These are phyloP conservation scores for Amazona vittata DNA, from an alignment of 2,113 vertebrate genomes.

Conservation along the genomic window DNA sequence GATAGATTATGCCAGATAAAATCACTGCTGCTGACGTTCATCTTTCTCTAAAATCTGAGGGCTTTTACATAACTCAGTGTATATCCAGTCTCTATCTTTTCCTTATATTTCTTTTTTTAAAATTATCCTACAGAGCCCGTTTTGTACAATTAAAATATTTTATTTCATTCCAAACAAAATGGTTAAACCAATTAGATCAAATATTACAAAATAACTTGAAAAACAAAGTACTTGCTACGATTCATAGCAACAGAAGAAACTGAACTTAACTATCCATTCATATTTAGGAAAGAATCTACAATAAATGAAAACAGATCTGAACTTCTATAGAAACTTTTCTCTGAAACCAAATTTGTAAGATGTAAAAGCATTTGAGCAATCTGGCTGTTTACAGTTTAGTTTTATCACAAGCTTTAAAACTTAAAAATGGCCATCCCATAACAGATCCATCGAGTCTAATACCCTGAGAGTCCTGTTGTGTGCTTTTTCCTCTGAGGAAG, in stretches of 20 bases:
- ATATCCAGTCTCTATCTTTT: not conserved
- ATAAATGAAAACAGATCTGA: not conserved
- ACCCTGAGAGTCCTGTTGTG: not conserved
- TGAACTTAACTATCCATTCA: not conserved
- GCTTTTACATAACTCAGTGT: not conserved
- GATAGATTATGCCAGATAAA: not conserved
- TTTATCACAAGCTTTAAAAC: not conserved
- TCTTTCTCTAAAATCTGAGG: not conserved
- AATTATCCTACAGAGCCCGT: not conserved
- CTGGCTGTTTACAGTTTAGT: not conserved
- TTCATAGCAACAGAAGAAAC: not conserved
- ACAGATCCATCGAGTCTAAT: not conserved
- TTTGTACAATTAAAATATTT: not conserved
- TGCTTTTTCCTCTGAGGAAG: not conserved
- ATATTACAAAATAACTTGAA: not conserved
- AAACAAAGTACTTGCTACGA: not conserved
- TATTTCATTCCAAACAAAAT: not conserved
- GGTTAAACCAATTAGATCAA: not conserved
- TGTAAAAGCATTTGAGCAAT: not conserved
- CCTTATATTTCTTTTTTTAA: not conserved
- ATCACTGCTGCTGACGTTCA: not conserved
- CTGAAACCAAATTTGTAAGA: not conserved
- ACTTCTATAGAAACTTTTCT: not conserved
- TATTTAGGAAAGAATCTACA: not conserved
- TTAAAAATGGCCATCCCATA: not conserved